phyloP scores from a whole-genome alignment of 2,113 vertebrate species.

The Nesoenas mayeri region DNA sequence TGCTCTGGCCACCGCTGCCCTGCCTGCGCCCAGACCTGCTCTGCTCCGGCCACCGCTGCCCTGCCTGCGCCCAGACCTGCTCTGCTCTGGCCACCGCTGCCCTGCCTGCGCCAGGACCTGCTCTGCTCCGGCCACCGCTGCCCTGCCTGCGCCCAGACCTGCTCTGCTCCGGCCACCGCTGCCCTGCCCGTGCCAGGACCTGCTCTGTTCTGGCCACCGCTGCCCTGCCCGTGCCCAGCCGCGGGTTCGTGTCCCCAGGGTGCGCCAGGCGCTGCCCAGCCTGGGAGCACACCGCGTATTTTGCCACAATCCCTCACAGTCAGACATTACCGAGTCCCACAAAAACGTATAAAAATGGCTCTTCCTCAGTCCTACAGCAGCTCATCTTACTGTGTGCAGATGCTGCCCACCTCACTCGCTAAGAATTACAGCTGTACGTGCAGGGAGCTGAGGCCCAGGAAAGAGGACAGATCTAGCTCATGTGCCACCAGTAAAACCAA shows the following conservation, averaged over 20 bases:
- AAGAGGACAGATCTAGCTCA: not conserved
- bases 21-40: not conserved
- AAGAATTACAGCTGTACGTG: not conserved
- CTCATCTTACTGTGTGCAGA: not conserved
- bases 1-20: not conserved
- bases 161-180: no score
- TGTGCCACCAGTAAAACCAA: not conserved
- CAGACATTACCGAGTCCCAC: not conserved
- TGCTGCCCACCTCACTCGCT: not conserved
- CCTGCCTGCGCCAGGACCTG: no score
- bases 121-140: no score
- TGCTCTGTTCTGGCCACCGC: no score
- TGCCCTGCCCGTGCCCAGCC: no score
- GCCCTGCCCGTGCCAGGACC: no score
- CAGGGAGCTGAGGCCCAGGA: not conserved
- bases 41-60: no score
- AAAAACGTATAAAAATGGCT: not conserved
- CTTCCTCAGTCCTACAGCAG: not conserved
- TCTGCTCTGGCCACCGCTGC: no score
- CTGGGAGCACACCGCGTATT: fast-evolving
- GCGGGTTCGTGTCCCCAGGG: fast-evolving
- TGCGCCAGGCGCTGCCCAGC: fast-evolving
- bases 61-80: no score
- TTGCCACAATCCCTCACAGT: not conserved
- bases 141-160: no score